These are phyloP conservation scores for Noctua comes DNA, from an alignment of 2,888 invertebrate species.

Conservation along the genomic window DNA sequence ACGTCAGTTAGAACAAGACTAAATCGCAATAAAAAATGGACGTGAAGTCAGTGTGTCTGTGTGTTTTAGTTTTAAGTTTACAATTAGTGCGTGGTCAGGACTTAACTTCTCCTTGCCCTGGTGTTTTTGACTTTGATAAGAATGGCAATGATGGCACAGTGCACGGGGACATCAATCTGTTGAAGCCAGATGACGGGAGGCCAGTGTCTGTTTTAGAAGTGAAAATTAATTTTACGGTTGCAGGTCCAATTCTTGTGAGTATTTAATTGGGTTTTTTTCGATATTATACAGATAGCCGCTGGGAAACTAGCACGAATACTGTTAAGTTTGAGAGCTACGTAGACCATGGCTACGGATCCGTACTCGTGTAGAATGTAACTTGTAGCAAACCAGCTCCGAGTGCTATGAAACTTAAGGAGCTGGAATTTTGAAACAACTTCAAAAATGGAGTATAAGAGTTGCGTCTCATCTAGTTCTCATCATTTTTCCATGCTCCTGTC, in stretches of 20 bases:
- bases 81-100: conserved; percentile 69
- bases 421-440: neutral
- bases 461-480: neutral
- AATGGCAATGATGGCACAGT: conserved; percentile 69
- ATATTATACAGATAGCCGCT: neutral
- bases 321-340: neutral
- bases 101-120: conserved; percentile 79
- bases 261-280: neutral
- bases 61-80: conserved; percentile 67
- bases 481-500: neutral
- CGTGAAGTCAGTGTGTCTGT: conserved; percentile 68
- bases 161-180: conserved; percentile 73
- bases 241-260: conserved; percentile 42
- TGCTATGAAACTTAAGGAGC: no score
- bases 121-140: conserved; percentile 76
- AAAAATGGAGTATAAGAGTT: neutral
- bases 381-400: neutral
- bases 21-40: conserved; percentile 37
- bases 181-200: conserved; percentile 67
- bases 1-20: conserved; percentile 64
- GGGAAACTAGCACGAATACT: neutral
- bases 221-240: conserved; percentile 78
- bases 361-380: neutral
- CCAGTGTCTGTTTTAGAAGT: conserved; percentile 70
- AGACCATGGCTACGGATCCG: neutral